Evolutionary conservation across 2,888 invertebrate genomes (phyloP), one percentile per base, ranked within the genome.

Genomic region (Nemoura dubitans): DNA sequence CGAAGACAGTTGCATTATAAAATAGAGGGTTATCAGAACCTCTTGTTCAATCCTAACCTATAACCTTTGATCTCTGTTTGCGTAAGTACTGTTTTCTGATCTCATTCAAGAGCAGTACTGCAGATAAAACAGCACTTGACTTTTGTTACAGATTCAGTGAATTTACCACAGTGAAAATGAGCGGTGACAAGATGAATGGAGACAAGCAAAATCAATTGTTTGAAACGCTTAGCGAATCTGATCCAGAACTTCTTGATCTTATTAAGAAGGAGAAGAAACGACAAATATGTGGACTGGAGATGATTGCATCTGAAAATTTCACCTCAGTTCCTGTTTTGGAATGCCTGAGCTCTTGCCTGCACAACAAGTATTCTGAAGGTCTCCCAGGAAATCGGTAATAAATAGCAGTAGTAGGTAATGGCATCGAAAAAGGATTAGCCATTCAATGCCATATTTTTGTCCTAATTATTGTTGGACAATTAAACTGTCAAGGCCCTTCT

Each of bases 281-380:
- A 7, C 99, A 99, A 92, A 91, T 92, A 87, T 93, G 93, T 89
- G 97, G 99, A 0, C 92, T 99, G 87, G 99, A 99, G 92, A 95
- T 99, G 95, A 99, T 99, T 90, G 99, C 99, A 21, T 98, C 98
- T 43, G 99, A 98, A 93, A 98, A 98, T 92, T 98, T 98, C 91
- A 97, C 98, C 84, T 97, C 98, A 2, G 91, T 97, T 85, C 94
- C 98, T 86, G 98, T 98, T n/a, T 92, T 97, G 85, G 97, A 98
- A 90, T 97, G 97, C 89, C 92, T 98, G 36, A 95, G 98, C 89
- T 97, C 98, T 10, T 98, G 98, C 91, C 93, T 98, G 85, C 97
- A 97, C 90, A 98, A 98, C 91, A 98, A 98, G 92, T 98, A 98
- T 91, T 97, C 98, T 0, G 98, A 98, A 92, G 98, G 98, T 85